phyloP scores from a whole-genome alignment of 2,888 invertebrate genomes.

The Invenusta paracnida region DNA sequence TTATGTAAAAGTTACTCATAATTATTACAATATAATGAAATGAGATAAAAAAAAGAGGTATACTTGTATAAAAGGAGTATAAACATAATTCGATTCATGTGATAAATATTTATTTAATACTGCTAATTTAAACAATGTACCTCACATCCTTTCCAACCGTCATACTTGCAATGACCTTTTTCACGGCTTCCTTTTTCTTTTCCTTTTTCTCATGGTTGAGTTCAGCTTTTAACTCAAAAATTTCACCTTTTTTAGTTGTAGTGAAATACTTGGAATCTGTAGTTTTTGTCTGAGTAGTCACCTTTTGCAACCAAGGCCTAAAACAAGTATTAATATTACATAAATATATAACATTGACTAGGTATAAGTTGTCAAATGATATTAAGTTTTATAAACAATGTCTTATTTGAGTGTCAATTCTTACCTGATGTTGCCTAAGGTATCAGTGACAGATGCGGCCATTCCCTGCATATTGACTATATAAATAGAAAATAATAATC shows the following conservation, averaged over 20 bases:
- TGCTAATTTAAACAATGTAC: constrained; percentile 49
- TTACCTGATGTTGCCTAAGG: constrained; percentile 45
- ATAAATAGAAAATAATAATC: not conserved
- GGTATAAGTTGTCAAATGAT: too few species aligned
- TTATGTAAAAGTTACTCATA: too few species aligned
- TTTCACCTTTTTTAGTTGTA: constrained; percentile 93
- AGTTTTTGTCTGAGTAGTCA: constrained; percentile 65
- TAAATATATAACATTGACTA: not conserved
- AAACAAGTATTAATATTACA: constrained; percentile 30
- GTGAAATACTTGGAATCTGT: constrained; percentile 99
- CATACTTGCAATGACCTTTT: constrained; percentile 99
- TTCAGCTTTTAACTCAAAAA: constrained; percentile 96
- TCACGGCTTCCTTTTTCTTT: constrained; percentile 97
- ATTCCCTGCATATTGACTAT: constrained; percentile 42
- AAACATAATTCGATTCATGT: too few species aligned
- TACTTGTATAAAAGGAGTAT: too few species aligned
- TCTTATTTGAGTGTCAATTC: not conserved
- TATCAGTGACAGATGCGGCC: constrained; percentile 44
- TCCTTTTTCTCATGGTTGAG: constrained; percentile 98
- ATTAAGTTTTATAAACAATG: too few species aligned
- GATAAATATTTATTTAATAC: too few species aligned
- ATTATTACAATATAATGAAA: too few species aligned
- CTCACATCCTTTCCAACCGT: constrained; percentile 97
- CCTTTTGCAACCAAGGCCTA: constrained; percentile 44
- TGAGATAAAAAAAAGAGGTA: too few species aligned